Percentiles rank a stretch among this genome's conserved stretches.
These are phyloP conservation scores for Phrynocephalus versicolor DNA, from an alignment of 2,113 vertebrate species.

Conservation along the genomic window DNA sequence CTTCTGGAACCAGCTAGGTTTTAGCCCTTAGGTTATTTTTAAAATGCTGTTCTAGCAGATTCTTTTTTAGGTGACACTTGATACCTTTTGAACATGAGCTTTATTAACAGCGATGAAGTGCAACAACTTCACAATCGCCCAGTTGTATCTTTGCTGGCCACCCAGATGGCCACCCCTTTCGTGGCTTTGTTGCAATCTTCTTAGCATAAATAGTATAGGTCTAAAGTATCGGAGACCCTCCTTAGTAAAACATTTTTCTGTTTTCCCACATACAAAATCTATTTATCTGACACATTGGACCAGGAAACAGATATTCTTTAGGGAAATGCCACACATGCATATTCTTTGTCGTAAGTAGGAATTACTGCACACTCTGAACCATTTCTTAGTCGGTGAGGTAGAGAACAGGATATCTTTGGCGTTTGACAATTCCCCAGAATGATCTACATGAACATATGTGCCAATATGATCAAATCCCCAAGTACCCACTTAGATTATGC, in stretches of 20 bases:
- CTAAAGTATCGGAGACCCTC: background rate
- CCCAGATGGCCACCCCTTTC: background rate
- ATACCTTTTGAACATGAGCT: constrained; percentile 1
- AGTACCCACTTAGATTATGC: background rate
- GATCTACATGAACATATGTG: background rate
- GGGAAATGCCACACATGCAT: background rate
- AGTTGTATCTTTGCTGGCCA: background rate
- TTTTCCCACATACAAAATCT: background rate
- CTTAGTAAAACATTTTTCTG: constrained; percentile 15
- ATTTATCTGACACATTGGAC: background rate
- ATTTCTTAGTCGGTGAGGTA: fast-evolving
- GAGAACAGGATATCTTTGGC: background rate
- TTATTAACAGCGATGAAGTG: constrained; percentile 7
- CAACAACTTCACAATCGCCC: background rate
- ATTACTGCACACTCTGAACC: background rate
- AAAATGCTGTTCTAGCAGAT: constrained; percentile 5
- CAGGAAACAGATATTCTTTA: background rate
- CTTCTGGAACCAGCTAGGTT: background rate
- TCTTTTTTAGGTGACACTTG: background rate
- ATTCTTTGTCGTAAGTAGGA: background rate
- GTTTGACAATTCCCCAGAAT: background rate
- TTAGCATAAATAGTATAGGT: background rate
- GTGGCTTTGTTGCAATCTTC: background rate
- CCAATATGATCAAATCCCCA: background rate
- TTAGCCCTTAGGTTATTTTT: constrained; percentile 15